Evolutionary conservation across 2,888 invertebrate species (phyloP), one percentile per base, ranked within the genome.

Genomic region (Chrysopilus asiliformis): DNA sequence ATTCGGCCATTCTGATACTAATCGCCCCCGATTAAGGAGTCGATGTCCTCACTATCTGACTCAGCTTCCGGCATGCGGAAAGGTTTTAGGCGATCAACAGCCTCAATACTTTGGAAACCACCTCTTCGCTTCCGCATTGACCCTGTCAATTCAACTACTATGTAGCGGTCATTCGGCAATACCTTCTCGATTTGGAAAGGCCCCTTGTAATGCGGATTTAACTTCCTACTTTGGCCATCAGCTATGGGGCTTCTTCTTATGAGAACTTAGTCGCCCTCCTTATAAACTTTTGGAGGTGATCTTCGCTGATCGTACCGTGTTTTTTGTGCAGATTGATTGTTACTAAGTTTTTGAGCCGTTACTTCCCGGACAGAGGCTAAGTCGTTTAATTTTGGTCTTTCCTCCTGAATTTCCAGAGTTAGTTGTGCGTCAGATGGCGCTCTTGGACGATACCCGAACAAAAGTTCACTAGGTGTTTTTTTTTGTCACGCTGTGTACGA

Each of bases 131-230:
- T 19, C 2, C 38, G 34, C n/a, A 19, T 12, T 5, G 32, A 17
- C 15, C 35, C 38, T 10, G 35, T 27, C 15, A 45, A 38, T 31
- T 51, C 49, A 14, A 18, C 39, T 20, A 47, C 36, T 10, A 46
- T 40, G 41, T 50, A 53, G 6, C 51, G 28, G 34, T 50, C 51
- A 39, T 47, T 46, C 14, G n/a, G n/a, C n/a, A n/a, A n/a, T n/a
- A n/a, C n/a, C n/a, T n/a, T n/a, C n/a, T n/a, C n/a, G n/a, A n/a
- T n/a, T n/a, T n/a, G n/a, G n/a, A n/a, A n/a, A n/a, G n/a, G n/a
- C n/a, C n/a, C n/a, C n/a, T n/a, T n/a, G 40, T 43, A 52, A 20
- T 47, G 47, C 3, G 48, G 47, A 12, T 48, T 43, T 10, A 49
- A 36, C 38, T 52, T 51, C 30, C 46, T 45, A 35, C 44, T 47